Conservation (phyloP, 2,113 vertebrate genomes). For the Indri indri region DNA sequence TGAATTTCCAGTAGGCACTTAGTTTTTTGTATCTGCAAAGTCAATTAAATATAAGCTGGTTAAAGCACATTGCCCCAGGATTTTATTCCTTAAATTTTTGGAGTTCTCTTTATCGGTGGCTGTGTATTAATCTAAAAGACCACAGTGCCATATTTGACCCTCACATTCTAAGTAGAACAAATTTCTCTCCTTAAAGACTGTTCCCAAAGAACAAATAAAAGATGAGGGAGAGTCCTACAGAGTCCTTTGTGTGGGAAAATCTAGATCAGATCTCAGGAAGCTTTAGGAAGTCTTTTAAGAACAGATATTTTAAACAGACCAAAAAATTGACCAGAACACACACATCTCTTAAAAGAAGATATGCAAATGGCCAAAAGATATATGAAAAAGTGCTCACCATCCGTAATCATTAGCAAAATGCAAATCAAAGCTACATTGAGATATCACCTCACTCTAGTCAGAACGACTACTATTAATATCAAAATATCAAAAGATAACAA, state of each 20-base stretch:
- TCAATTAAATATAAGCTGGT: background rate
- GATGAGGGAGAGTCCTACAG: background rate
- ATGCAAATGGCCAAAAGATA: too few relatives aligned
- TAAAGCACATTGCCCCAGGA: background rate
- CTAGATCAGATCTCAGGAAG: background rate
- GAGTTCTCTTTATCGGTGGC: background rate
- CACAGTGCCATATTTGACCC: background rate
- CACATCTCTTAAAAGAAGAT: too few relatives aligned
- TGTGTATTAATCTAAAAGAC: background rate
- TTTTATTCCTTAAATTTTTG: background rate
- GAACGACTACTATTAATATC: too few relatives aligned
- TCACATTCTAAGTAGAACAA: background rate
- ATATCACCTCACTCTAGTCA: too few relatives aligned
- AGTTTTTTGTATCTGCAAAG: background rate
- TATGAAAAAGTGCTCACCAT: too few relatives aligned
- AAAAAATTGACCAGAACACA: too few relatives aligned
- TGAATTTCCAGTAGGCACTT: background rate
- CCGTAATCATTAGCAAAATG: too few relatives aligned
- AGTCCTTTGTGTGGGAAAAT: background rate
- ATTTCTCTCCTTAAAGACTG: background rate
- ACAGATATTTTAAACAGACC: background rate
- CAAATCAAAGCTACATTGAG: too few relatives aligned
- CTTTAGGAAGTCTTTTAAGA: background rate
- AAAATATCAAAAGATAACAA: too few relatives aligned
- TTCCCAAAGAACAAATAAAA: background rate